These are phyloP conservation scores for Scaptomyza flava DNA, from an alignment of 2,888 invertebrate species.

Conservation along the genomic window DNA sequence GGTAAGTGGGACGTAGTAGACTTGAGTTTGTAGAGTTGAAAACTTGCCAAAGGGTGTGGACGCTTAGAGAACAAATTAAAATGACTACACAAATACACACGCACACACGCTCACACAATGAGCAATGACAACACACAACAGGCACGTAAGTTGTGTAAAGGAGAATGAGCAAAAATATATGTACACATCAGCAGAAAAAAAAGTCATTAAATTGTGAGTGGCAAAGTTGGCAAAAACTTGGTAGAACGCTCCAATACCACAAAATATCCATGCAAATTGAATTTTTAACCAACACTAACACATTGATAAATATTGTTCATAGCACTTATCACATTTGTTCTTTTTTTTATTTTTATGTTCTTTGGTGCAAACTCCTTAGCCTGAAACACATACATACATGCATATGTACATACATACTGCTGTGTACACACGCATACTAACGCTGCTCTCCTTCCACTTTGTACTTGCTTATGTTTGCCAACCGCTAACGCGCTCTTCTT, in stretches of 20 bases:
- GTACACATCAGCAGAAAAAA: conserved; percentile 46
- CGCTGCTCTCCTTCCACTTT: conserved; percentile 35
- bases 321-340: conserved; percentile 54
- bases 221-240: conserved; percentile 32
- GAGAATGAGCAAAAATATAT: conserved; percentile 50
- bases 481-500: conserved; percentile 54
- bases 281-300: conserved; percentile 28
- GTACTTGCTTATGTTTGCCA: conserved; percentile 70
- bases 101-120: not conserved
- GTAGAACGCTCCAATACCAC: conserved; percentile 35
- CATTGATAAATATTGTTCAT: conserved; percentile 51
- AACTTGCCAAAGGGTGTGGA: conserved; percentile 71
- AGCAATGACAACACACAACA: conserved; percentile 22
- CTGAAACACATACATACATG: conserved; percentile 6
- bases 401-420: conserved; percentile 2
- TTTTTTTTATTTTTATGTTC: conserved; percentile 31
- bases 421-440: conserved; percentile 2
- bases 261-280: conserved; percentile 47
- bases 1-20: too few relatives aligned
- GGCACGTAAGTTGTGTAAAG: conserved; percentile 56
- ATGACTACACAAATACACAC: conserved; percentile 17
- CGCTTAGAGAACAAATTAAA: conserved; percentile 49
- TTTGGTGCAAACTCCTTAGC: conserved; percentile 54
- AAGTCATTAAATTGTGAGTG: conserved; percentile 49
- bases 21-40: conserved; percentile 39